These are phyloP conservation scores for Menidia beryllina DNA, from an alignment of 2,113 vertebrate genomes.

Conservation along the genomic window DNA sequence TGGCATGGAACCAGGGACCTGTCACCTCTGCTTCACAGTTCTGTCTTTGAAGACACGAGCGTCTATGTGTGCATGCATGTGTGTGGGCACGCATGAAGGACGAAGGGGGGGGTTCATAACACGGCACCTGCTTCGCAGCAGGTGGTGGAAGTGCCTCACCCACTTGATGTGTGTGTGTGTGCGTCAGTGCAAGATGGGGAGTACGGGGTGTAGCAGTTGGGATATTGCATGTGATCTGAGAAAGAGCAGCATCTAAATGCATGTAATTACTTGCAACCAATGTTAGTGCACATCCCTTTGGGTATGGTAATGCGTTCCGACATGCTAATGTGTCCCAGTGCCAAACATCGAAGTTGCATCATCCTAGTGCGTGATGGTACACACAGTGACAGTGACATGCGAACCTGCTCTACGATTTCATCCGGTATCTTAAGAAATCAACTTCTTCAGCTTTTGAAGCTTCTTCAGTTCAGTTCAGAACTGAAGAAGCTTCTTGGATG, in stretches of 20 bases:
- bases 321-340: slow-evolving; percentile 72
- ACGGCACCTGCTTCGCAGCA: slow-evolving; percentile 72
- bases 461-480: no score
- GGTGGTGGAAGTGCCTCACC: slow-evolving; percentile 51
- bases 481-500: no score
- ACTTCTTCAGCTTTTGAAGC: no score
- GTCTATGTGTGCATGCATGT: slow-evolving; percentile 25
- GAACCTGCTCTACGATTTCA: slow-evolving; percentile 62
- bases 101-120: slow-evolving; percentile 45
- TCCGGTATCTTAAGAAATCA: slow-evolving; percentile 28
- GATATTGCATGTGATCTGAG: slow-evolving; percentile 62
- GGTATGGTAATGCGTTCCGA: slow-evolving; percentile 69
- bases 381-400: slow-evolving; percentile 44
- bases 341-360: slow-evolving; percentile 63
- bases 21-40: slow-evolving; percentile 76
- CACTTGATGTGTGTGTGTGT: slow-evolving; percentile 17
- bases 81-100: slow-evolving; percentile 38
- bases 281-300: slow-evolving; percentile 65
- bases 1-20: slow-evolving; percentile 76
- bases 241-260: slow-evolving; percentile 63
- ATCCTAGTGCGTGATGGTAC: slow-evolving; percentile 46
- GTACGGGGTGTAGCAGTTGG: slow-evolving; percentile 30
- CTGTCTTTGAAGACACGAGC: slow-evolving; percentile 61
- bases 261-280: slow-evolving; percentile 71
- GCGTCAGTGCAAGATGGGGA: neutral